Conservation (phyloP, 2,888 invertebrate species). For the Macrostomum cliftonense region DNA sequence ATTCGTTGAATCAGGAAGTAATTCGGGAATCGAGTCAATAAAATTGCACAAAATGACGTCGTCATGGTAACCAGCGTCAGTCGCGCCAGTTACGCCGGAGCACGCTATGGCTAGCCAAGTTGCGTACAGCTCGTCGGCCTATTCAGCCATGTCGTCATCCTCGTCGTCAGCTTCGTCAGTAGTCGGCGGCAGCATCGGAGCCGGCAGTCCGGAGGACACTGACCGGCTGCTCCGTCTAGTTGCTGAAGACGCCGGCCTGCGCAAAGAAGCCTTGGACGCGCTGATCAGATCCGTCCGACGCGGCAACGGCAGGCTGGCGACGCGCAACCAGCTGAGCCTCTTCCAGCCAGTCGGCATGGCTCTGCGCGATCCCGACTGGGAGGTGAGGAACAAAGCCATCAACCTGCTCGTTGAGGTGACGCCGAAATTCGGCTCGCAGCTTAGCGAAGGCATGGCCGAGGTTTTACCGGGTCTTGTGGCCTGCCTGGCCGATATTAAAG, state of each 20-base stretch:
- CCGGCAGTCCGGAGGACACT: too few relatives aligned
- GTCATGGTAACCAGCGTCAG: too few relatives aligned
- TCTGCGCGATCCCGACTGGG: slow-evolving; percentile 38
- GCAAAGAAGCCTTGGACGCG: slow-evolving; percentile 28
- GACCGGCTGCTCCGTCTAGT: too few relatives aligned
- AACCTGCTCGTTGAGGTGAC: slow-evolving; percentile 32
- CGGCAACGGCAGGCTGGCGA: slow-evolving; percentile 29
- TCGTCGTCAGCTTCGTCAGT: too few relatives aligned
- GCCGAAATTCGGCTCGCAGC: slow-evolving; percentile 26
- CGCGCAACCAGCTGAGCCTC: slow-evolving; percentile 23
- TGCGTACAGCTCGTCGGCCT: too few relatives aligned
- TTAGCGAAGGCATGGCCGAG: slow-evolving; percentile 33
- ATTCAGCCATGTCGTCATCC: too few relatives aligned
- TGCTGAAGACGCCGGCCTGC: background rate
- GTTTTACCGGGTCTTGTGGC: slow-evolving; percentile 34
- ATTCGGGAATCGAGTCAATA: too few relatives aligned
- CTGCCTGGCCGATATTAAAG: slow-evolving; percentile 31
- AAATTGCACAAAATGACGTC: too few relatives aligned
- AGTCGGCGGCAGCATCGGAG: too few relatives aligned
- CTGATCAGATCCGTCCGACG: slow-evolving; percentile 25
- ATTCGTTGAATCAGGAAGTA: too few relatives aligned
- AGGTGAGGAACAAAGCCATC: slow-evolving; percentile 38
- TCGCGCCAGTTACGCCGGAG: too few relatives aligned
- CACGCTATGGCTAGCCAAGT: too few relatives aligned
- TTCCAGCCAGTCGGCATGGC: slow-evolving; percentile 35